These are phyloP conservation scores for Dendrocopos noguchii DNA, from an alignment of 2,113 vertebrate species.

Conservation along the genomic window DNA sequence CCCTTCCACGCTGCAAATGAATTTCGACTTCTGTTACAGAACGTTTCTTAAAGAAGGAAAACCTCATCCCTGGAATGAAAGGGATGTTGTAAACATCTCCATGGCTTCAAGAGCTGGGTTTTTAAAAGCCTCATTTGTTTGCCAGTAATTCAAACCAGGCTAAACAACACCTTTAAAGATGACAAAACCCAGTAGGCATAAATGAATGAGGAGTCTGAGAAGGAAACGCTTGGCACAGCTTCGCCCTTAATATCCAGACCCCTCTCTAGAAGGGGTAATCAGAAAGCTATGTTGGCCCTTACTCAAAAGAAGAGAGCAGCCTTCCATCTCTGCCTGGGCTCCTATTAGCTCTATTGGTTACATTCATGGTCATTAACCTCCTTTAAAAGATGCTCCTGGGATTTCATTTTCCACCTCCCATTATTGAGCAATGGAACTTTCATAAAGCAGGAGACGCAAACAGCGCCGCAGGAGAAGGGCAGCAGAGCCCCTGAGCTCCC, in stretches of 20 bases:
- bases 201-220: slow-evolving; percentile 19
- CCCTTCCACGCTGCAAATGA: background rate
- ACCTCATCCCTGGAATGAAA: slow-evolving; percentile 11
- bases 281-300: slow-evolving; percentile 52
- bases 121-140: slow-evolving; percentile 21
- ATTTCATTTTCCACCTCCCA: slow-evolving; percentile 49
- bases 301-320: slow-evolving; percentile 17
- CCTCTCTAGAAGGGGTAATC: slow-evolving; percentile 47
- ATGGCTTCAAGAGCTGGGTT: background rate
- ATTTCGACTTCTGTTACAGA: slow-evolving; percentile 24
- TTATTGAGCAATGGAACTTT: slow-evolving; percentile 58
- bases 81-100: slow-evolving; percentile 28
- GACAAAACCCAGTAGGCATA: slow-evolving; percentile 40
- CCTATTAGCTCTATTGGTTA: slow-evolving; percentile 45
- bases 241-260: slow-evolving; percentile 50
- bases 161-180: slow-evolving; percentile 62
- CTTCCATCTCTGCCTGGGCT: slow-evolving; percentile 29
- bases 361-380: slow-evolving; percentile 48
- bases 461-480: background rate
- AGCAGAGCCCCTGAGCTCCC: slow-evolving; percentile 1
- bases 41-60: slow-evolving; percentile 5
- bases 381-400: slow-evolving; percentile 33
- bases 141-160: slow-evolving; percentile 48
- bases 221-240: slow-evolving; percentile 55
- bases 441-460: slow-evolving; percentile 14